A percentile compares a stretch with the other conserved stretches of the same genome.
These are phyloP conservation scores for Alcis repandata DNA, from an alignment of 2,888 invertebrate genomes.

Conservation along the genomic window DNA sequence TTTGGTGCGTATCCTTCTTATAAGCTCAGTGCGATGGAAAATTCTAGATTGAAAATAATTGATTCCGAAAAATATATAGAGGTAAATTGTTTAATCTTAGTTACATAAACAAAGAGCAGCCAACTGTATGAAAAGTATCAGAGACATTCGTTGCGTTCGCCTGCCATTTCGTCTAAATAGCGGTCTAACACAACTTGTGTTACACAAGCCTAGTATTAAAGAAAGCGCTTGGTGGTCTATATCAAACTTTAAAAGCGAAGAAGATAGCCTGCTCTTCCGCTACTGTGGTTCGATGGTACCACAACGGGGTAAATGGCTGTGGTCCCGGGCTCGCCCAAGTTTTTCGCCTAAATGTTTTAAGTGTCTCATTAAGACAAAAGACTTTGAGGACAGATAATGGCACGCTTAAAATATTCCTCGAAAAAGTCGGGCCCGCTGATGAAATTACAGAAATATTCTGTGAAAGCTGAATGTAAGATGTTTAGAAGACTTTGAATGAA, in stretches of 20 bases:
- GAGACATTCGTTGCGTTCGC: no score
- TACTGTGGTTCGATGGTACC: background rate
- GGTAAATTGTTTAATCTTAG: no score
- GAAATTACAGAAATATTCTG: constrained; percentile 34
- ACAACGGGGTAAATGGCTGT: constrained; percentile 35
- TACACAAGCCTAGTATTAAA: no score
- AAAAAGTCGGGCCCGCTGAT: constrained; percentile 30
- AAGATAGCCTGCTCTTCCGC: background rate
- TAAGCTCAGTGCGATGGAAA: no score
- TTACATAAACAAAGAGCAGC: no score
- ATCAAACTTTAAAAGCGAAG: background rate
- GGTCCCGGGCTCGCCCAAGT: constrained; percentile 26
- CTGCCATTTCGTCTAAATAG: no score
- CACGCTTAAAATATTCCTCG: constrained; percentile 27
- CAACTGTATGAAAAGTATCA: no score
- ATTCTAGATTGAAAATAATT: no score
- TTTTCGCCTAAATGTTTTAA: constrained; percentile 42
- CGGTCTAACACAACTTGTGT: no score
- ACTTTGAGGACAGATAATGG: constrained; percentile 35
- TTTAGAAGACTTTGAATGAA: constrained; percentile 2
- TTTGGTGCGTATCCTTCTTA: no score
- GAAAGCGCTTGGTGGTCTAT: no score
- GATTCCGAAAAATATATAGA: no score
- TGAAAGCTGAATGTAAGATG: constrained; percentile 20
- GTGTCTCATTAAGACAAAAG: constrained; percentile 36